phyloP scores from a whole-genome alignment of 1,140 invertebrate genomes.

The Anadara kagoshimensis region DNA sequence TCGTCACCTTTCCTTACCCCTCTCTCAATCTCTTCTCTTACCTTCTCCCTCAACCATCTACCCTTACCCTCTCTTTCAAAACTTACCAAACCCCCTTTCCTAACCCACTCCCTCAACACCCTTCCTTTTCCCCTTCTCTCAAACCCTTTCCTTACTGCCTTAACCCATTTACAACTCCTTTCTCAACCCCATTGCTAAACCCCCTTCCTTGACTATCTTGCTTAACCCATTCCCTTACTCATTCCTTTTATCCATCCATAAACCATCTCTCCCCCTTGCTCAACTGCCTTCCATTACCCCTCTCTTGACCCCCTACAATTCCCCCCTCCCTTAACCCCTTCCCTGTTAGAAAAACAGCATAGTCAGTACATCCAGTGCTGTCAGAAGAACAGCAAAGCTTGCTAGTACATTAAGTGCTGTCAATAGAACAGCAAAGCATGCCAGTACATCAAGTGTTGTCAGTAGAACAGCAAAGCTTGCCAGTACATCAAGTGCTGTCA shows the following conservation, averaged over 20 bases:
- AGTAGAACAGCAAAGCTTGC: too few species aligned
- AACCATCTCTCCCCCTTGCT: background rate
- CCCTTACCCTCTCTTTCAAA: conserved; percentile 3
- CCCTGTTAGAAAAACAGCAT: too few species aligned
- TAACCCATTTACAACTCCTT: background rate
- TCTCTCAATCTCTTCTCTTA: background rate
- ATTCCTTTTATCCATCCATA: background rate
- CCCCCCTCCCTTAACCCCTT: background rate
- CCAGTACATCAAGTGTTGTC: too few species aligned
- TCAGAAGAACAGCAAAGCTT: too few species aligned
- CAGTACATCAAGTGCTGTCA: too few species aligned
- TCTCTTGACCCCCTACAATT: background rate
- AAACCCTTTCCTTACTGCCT: background rate
- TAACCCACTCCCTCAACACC: background rate
- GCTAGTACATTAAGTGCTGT: too few species aligned
- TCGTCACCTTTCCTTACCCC: background rate
- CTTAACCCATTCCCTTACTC: background rate
- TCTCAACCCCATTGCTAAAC: background rate
- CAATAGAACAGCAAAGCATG: too few species aligned
- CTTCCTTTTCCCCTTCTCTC: background rate
- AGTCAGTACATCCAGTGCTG: too few species aligned
- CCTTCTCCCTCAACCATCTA: background rate
- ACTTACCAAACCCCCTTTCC: background rate
- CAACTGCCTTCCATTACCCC: background rate
- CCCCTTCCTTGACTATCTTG: background rate